Percentiles rank a stretch among this genome's conserved stretches.
These are phyloP conservation scores for Drosophila histrio DNA, from an alignment of 2,888 invertebrate genomes.

Conservation along the genomic window DNA sequence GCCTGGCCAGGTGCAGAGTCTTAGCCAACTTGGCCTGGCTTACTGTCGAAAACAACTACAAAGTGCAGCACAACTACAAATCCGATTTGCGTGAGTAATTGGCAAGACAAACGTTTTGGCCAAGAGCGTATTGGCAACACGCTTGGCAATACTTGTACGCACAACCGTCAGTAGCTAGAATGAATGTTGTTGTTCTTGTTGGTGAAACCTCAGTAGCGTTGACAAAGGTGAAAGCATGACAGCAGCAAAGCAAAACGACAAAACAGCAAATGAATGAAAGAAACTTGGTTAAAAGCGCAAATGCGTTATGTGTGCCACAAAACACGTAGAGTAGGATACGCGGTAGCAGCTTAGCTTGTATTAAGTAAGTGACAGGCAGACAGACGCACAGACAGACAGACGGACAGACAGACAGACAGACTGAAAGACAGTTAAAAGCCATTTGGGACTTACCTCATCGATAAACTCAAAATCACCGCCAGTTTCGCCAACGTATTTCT, in stretches of 20 bases:
- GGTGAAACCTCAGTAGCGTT: conserved; percentile 70
- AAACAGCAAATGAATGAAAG: conserved; percentile 18
- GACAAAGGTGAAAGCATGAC: conserved; percentile 44
- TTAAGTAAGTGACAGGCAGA: conserved; percentile 56
- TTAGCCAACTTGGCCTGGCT: conserved; percentile 32
- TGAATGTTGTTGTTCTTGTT: conserved; percentile 12
- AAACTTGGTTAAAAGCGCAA: conserved; percentile 59
- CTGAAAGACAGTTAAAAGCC: conserved; percentile 29
- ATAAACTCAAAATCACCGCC: conserved; percentile 91
- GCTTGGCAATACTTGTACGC: conserved; percentile 9
- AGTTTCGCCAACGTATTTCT: conserved; percentile 89
- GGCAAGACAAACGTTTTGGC: conserved; percentile 69
- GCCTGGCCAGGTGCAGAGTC: conserved; percentile 41
- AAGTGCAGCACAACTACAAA: conserved; percentile 63
- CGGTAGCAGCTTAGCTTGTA: conserved; percentile 54
- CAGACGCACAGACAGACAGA: conserved; percentile 27
- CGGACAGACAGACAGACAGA: conserved; percentile 26
- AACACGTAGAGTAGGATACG: neutral
- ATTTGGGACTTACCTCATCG: conserved; percentile 87
- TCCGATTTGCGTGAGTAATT: conserved; percentile 81
- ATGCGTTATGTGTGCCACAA: conserved; percentile 51
- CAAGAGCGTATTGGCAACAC: conserved; percentile 46
- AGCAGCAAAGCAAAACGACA: conserved; percentile 19
- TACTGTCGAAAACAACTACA: conserved; percentile 31
- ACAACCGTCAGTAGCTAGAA: conserved; percentile 35